Evolutionary conservation across 2,797 vertebrate genomes (phyloP), one percentile per base, ranked within the genome.

Genomic region (Melopsittacus undulatus): DNA sequence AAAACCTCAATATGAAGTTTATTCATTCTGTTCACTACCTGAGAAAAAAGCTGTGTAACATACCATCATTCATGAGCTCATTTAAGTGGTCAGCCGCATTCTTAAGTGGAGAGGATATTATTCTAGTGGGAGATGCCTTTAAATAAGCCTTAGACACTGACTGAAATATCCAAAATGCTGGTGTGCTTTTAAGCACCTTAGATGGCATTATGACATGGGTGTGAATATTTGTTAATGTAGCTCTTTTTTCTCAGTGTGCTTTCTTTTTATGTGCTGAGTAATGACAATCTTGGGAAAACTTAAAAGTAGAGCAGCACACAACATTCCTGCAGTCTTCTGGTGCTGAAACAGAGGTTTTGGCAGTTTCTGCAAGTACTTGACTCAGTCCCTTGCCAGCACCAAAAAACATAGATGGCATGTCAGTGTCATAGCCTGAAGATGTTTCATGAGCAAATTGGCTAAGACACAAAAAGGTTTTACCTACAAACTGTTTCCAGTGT

Each of bases 41-140:
- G 3, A 52, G 27, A 21, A 77, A 72, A 64, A 64, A 61, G 8
- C 10, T 32, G 3, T 23, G 2, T 59, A 45, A 23, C 0, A 0
- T 45, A 20, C 11, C 5, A 2, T 38, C 4, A 1, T 30, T 83
- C 19, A 30, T 83, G 26, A 67, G 36, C 32, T 88, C 6, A 5
- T 70, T 70, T 45, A 74, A 46, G 40, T 57, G 30, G 23, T 81
- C n/a, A 62, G n/a, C 20, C 29, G 19, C 8, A 4, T 70, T 34
- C 36, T 78, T 24, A 36, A 38, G 9, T 45, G 27, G 32, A n/a
- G 6, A 70, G 16, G 17, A 24, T 78, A 4, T 48, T 56, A n/a
- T 42, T 82, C 7, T 40, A 69, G 34, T 13, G 17, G 42, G 34
- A 68, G 26, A n/a, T 61, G 27, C 7, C 3, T 78, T 23, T 63